Conservation (phyloP, 2,797 vertebrate genomes). For the Hafferia zeledoni region DNA sequence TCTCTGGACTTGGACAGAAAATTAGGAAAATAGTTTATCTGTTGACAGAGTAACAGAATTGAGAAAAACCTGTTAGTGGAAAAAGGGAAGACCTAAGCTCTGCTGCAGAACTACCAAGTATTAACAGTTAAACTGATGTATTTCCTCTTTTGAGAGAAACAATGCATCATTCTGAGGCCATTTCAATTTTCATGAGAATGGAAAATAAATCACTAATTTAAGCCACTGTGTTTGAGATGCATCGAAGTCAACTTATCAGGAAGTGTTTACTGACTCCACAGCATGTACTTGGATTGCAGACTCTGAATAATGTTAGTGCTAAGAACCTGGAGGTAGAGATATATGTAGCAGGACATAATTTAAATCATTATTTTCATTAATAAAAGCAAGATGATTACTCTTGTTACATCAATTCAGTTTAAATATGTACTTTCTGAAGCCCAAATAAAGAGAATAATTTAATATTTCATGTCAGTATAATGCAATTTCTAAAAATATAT, state of each 20-base stretch:
- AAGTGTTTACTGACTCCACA: background rate
- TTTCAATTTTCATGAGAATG: background rate
- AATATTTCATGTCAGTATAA: background rate
- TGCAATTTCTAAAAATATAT: background rate
- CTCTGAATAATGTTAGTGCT: background rate
- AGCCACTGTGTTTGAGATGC: background rate
- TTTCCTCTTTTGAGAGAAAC: background rate
- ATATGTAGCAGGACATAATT: background rate
- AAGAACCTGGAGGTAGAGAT: background rate
- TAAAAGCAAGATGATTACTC: background rate
- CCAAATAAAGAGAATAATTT: background rate
- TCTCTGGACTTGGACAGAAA: background rate
- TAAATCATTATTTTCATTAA: background rate
- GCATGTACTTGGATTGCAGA: background rate
- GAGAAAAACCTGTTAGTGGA: background rate
- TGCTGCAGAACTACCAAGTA: background rate
- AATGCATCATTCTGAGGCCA: accelerated
- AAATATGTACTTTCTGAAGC: background rate
- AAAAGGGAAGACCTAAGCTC: background rate
- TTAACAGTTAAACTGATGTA: background rate
- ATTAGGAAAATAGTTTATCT: background rate
- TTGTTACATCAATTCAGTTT: background rate
- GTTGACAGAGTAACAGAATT: background rate
- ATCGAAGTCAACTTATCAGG: background rate
- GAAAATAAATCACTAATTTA: background rate